These are phyloP conservation scores for Garrulus glandarius DNA, from an alignment of 2,797 vertebrate genomes.

Conservation along the genomic window DNA sequence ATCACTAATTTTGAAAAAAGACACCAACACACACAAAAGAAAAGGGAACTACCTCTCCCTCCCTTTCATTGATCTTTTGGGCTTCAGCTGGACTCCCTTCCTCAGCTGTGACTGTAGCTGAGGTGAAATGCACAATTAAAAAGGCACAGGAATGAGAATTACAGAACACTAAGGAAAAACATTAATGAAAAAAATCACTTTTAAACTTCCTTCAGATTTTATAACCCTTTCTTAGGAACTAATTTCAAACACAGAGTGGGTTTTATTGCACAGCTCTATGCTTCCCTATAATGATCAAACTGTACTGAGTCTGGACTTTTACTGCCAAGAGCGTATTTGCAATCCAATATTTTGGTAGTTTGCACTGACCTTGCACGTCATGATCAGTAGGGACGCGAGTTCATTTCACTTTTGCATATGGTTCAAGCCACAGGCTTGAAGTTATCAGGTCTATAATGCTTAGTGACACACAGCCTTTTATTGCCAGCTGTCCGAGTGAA, in stretches of 20 bases:
- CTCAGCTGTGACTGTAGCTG: not conserved
- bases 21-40: not conserved
- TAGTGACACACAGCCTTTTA: not conserved
- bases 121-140: not conserved
- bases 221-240: not conserved
- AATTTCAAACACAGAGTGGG: not conserved
- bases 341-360: not conserved
- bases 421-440: not conserved
- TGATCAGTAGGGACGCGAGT: not conserved
- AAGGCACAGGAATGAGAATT: not conserved
- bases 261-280: not conserved
- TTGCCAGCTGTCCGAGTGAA: not conserved
- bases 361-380: not conserved
- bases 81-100: not conserved
- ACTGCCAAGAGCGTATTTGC: not conserved
- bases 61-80: not conserved
- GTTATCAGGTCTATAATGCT: not conserved
- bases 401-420: constrained; percentile 4
- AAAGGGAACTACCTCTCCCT: not conserved
- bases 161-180: not conserved
- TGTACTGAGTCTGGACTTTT: not conserved
- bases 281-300: not conserved
- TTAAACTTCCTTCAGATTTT: not conserved
- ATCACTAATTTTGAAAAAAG: not conserved
- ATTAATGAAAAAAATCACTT: not conserved